A percentile compares a stretch with the other conserved stretches of the same genome.
Conservation (phyloP, 1,140 invertebrate species). For the Bombus sylvicola region DNA sequence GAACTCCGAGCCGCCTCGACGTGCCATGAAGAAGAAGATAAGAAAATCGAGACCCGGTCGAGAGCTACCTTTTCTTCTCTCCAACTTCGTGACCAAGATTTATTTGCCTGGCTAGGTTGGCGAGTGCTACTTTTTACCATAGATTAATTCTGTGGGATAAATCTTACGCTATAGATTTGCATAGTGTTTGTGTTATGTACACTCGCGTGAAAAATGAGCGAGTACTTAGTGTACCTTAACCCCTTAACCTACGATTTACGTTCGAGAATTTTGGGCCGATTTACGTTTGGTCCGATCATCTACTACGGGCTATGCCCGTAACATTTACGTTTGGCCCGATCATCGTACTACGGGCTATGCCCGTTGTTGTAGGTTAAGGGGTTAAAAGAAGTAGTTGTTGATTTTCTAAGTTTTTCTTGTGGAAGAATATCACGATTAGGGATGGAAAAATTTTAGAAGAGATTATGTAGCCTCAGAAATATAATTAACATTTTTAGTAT, state of each 20-base stretch:
- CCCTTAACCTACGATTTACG: too few species aligned
- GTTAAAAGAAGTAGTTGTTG: not conserved
- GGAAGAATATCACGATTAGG: too few species aligned
- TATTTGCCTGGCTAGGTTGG: slow-evolving; percentile 3
- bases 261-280: too few species aligned
- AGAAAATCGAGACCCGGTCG: not conserved
- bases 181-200: not conserved
- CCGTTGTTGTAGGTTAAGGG: too few species aligned
- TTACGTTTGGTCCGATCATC: too few species aligned
- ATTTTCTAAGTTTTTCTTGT: not conserved
- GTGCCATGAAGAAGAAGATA: slow-evolving; percentile 11
- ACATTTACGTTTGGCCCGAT: too few species aligned
- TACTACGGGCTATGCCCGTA: too few species aligned
- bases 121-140: not conserved
- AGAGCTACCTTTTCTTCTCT: not conserved
- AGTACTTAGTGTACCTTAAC: not conserved
- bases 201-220: not conserved
- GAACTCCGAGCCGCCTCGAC: not conserved
- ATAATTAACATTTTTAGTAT: too few species aligned
- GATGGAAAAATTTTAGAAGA: too few species aligned
- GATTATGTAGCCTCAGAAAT: too few species aligned
- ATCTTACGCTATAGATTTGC: not conserved
- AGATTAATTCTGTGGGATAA: slow-evolving; percentile 9
- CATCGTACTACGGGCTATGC: too few species aligned
- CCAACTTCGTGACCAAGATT: not conserved